Evolutionary conservation across 1,140 invertebrate species (phyloP).

Genomic region (Drosophila nannoptera): DNA sequence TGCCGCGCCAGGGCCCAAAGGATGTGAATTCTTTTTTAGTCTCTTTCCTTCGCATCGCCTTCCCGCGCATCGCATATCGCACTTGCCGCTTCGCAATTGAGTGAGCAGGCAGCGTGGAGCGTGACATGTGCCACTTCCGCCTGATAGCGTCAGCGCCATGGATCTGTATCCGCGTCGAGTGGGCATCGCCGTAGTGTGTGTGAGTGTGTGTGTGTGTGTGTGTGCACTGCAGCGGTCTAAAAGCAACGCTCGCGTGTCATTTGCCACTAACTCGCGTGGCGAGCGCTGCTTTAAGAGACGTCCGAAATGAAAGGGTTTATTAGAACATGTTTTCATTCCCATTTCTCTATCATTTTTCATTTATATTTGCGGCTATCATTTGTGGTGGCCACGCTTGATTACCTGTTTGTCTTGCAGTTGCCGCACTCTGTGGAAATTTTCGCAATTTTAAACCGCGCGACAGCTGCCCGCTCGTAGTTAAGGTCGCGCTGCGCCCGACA

Average conservation of each 20-base stretch:
- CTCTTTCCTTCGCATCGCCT: no score
- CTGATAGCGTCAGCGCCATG: constrained; percentile 71
- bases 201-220: neutral
- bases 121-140: constrained; percentile 77
- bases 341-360: constrained; percentile 9
- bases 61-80: constrained; percentile 11
- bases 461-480: neutral
- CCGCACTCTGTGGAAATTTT: constrained; percentile 35
- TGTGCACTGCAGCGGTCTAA: constrained; percentile 39
- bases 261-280: constrained; percentile 50
- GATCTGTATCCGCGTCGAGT: constrained; percentile 61
- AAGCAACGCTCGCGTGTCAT: constrained; percentile 66
- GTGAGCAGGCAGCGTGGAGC: constrained; percentile 62
- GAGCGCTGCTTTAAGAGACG: constrained; percentile 55
- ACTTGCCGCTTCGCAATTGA: constrained; percentile 45
- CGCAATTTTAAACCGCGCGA: constrained; percentile 17
- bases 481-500: constrained; percentile 12
- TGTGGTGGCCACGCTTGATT: constrained; percentile 36
- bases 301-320: constrained; percentile 58
- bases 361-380: constrained; percentile 10
- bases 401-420: constrained; percentile 65
- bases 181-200: constrained; percentile 18
- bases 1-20: constrained; percentile 52
- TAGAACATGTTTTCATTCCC: constrained; percentile 41
- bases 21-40: constrained; percentile 54